Percentiles rank a stretch among this genome's conserved stretches.
phyloP scores from a whole-genome alignment of 2,113 vertebrate genomes.

The Colossoma macropomum region DNA sequence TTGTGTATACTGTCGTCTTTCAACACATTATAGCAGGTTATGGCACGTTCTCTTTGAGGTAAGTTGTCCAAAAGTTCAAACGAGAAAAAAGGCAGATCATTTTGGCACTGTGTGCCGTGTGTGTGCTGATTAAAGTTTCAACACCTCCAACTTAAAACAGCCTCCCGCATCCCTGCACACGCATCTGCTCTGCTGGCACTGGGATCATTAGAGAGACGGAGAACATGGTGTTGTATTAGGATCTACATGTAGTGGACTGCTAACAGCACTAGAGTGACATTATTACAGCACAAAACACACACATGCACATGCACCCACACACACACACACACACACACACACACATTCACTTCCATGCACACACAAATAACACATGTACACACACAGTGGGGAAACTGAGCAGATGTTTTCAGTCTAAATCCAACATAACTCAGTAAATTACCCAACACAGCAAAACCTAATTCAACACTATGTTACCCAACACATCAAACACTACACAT shows the following conservation, averaged over 20 bases:
- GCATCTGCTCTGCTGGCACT: background rate
- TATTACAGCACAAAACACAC: background rate
- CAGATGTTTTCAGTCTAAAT: background rate
- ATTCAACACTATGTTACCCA: too few relatives aligned
- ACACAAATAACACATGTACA: background rate
- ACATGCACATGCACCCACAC: background rate
- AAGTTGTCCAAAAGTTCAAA: too few relatives aligned
- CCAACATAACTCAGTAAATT: background rate
- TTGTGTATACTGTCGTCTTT: too few relatives aligned
- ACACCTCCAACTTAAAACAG: background rate
- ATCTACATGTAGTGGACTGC: background rate
- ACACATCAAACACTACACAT: too few relatives aligned
- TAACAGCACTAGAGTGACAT: too few relatives aligned
- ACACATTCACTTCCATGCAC: too few relatives aligned
- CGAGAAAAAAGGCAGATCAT: too few relatives aligned
- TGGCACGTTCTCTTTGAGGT: too few relatives aligned
- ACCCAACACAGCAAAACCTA: background rate
- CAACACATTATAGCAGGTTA: too few relatives aligned
- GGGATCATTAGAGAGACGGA: background rate
- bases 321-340: conserved; percentile 16
- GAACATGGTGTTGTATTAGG: background rate
- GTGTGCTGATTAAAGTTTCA: too few relatives aligned
- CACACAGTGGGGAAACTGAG: background rate
- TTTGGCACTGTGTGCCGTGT: too few relatives aligned
- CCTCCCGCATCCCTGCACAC: background rate